Evolutionary conservation across 2,113 vertebrate species (phyloP).

Genomic region (Scomber colias): DNA sequence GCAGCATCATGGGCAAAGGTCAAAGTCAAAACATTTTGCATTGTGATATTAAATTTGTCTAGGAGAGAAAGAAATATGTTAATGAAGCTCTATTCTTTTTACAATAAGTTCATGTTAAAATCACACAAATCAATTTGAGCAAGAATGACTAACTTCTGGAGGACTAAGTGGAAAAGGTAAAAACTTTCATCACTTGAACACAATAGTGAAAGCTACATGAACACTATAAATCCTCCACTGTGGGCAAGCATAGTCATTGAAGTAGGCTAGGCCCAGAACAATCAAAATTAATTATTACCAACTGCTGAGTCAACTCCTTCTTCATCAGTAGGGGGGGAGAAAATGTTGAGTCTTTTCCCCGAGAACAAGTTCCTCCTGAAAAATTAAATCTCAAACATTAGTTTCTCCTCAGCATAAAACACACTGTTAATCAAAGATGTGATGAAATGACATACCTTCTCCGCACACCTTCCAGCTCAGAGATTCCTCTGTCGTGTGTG

Average conservation of each 20-base stretch:
- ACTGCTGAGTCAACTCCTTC: slow-evolving; percentile 56
- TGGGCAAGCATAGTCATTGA: not conserved
- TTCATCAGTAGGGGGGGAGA: slow-evolving; percentile 75
- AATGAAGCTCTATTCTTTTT: not conserved
- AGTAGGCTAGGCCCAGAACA: not conserved
- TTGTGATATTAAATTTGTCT: not conserved
- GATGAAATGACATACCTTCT: slow-evolving; percentile 75
- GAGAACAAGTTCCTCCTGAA: slow-evolving; percentile 81
- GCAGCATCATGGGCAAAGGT: not conserved
- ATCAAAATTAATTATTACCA: slow-evolving; percentile 62
- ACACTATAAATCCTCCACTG: not conserved
- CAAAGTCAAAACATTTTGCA: not conserved
- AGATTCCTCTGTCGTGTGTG: slow-evolving; percentile 42
- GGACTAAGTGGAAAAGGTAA: not conserved
- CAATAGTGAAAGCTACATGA: not conserved
- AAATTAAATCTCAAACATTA: slow-evolving; percentile 45
- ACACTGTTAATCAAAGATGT: not conserved
- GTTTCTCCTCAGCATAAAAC: not conserved
- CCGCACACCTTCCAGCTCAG: slow-evolving; percentile 52
- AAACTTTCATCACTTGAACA: not conserved
- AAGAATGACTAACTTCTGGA: not conserved
- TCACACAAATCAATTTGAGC: not conserved
- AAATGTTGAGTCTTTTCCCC: slow-evolving; percentile 90
- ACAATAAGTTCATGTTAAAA: not conserved
- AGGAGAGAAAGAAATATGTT: not conserved